These are phyloP conservation scores for Tetranychus piercei DNA, from an alignment of 2,888 invertebrate genomes.

Conservation along the genomic window DNA sequence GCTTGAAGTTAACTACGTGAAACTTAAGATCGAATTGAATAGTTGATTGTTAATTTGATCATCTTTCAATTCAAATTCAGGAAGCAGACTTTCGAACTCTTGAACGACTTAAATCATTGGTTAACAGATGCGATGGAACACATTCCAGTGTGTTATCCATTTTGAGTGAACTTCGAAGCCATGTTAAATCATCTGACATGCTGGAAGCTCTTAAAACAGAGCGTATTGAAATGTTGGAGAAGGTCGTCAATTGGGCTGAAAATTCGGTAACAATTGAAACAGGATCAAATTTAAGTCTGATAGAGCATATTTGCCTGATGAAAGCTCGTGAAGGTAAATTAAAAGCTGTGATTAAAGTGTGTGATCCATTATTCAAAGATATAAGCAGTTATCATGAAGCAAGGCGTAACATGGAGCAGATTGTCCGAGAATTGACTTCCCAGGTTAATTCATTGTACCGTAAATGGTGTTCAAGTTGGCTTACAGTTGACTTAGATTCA, in stretches of 20 bases:
- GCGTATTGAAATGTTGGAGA: slow-evolving; percentile 9
- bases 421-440: slow-evolving; percentile 14
- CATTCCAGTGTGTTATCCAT: slow-evolving; percentile 4
- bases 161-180: slow-evolving; percentile 13
- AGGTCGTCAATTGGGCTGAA: slow-evolving; percentile 17
- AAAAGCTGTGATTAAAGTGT: slow-evolving; percentile 17
- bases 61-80: neutral
- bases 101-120: neutral
- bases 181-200: slow-evolving; percentile 5
- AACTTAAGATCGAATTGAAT: no score
- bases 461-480: slow-evolving; percentile 13
- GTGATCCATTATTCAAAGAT: slow-evolving; percentile 15
- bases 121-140: neutral
- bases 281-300: neutral
- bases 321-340: slow-evolving; percentile 18
- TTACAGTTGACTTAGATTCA: slow-evolving; percentile 12
- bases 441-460: slow-evolving; percentile 13
- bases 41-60: neutral
- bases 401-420: slow-evolving; percentile 7
- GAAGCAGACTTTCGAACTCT: neutral
- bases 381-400: slow-evolving; percentile 6
- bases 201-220: slow-evolving; percentile 11
- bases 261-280: slow-evolving; percentile 2
- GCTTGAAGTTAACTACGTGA: no score
- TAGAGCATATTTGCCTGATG: slow-evolving; percentile 12